A percentile compares a stretch with the other conserved stretches of the same genome.
Conservation (phyloP, 2,113 vertebrate genomes). For the Nycticebus coucang region DNA sequence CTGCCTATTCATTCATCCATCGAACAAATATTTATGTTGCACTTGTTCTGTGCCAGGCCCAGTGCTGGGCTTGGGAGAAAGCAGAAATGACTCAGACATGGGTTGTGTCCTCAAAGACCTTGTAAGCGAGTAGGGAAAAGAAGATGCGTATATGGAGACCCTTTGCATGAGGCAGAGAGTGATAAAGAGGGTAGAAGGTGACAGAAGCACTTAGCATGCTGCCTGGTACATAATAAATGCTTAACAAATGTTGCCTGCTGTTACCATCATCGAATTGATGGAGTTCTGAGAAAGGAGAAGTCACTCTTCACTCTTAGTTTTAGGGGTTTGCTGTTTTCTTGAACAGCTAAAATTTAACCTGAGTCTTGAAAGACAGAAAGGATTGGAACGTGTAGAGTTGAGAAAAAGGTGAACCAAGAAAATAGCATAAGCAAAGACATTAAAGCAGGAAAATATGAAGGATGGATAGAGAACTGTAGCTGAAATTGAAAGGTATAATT, state of each 20-base stretch:
- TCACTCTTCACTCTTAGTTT: background rate
- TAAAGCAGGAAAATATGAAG: background rate
- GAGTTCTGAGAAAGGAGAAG: background rate
- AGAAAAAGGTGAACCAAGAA: background rate
- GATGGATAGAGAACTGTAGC: background rate
- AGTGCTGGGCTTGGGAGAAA: slow-evolving; percentile 48
- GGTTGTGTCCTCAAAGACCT: slow-evolving; percentile 14
- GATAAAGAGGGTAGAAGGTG: background rate
- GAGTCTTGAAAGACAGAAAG: background rate
- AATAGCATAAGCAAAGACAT: background rate
- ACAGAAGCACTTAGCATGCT: background rate
- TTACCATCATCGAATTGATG: background rate
- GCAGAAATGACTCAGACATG: slow-evolving; percentile 52
- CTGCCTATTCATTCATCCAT: slow-evolving; percentile 54
- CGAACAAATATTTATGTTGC: slow-evolving; percentile 71
- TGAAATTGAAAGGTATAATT: background rate
- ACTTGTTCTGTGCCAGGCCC: slow-evolving; percentile 60
- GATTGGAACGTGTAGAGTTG: background rate
- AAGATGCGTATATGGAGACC: background rate
- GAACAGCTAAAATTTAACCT: background rate
- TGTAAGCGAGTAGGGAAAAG: background rate
- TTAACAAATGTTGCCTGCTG: background rate
- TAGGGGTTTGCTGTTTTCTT: background rate
- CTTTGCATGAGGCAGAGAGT: background rate
- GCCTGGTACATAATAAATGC: background rate